A percentile compares a stretch with the other conserved stretches of the same genome.
Conservation (phyloP, 2,888 invertebrate species). For the Heliconius ethilla region DNA sequence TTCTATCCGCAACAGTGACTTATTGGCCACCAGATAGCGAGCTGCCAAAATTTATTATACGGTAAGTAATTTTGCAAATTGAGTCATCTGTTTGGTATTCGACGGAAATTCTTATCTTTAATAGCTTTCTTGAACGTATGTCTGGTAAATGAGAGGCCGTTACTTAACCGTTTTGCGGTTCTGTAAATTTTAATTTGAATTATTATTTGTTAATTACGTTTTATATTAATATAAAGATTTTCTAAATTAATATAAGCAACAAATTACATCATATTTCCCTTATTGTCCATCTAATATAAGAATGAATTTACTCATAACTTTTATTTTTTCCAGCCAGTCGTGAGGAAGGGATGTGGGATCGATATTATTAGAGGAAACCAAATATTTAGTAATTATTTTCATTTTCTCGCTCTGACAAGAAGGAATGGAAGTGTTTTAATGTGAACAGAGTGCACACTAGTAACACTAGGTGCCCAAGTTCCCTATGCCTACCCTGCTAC, state of each 20-base stretch:
- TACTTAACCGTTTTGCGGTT: background rate
- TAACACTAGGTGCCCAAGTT: too few species aligned
- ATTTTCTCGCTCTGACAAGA: too few species aligned
- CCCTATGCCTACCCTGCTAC: too few species aligned
- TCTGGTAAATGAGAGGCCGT: background rate
- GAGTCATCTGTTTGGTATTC: slow-evolving; percentile 38
- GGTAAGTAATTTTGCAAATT: slow-evolving; percentile 42
- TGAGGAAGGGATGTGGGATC: too few species aligned
- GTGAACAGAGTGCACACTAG: too few species aligned
- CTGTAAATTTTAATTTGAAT: slow-evolving; percentile 3
- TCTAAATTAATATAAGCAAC: background rate
- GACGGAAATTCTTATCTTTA: slow-evolving; percentile 27
- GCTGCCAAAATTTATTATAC: slow-evolving; percentile 41
- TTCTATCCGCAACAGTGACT: slow-evolving; percentile 58
- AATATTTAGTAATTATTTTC: too few species aligned
- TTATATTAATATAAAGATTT: background rate
- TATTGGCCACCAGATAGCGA: slow-evolving; percentile 56
- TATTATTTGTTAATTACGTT: background rate
- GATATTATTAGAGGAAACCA: too few species aligned
- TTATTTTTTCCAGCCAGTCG: too few species aligned
- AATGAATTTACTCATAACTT: background rate
- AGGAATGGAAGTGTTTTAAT: too few species aligned
- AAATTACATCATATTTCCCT: background rate
- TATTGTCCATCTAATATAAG: background rate
- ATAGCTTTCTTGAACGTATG: slow-evolving; percentile 25